Evolutionary conservation across 2,888 invertebrate species (phyloP).

Genomic region (Cosmia trapezina): DNA sequence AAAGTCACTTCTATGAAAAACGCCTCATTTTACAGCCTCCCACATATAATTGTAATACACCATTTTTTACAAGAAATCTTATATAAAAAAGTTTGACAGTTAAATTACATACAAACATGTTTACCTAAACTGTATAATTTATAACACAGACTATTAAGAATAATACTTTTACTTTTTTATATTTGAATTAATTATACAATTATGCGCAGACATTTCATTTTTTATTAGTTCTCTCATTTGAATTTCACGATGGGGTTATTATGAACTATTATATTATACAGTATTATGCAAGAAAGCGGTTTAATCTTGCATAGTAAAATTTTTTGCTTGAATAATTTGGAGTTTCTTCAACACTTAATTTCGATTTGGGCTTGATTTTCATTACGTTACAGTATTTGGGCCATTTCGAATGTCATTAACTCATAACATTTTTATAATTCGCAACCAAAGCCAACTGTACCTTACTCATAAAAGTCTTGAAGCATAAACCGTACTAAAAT

Average conservation of each 20-base stretch:
- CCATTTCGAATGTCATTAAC: neutral
- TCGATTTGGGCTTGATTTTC: neutral
- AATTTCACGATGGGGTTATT: slow-evolving; percentile 5
- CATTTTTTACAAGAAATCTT: slow-evolving; percentile 12
- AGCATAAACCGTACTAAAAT: slow-evolving; percentile 15
- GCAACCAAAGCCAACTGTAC: neutral
- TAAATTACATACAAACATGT: slow-evolving; percentile 9
- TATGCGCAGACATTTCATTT: slow-evolving; percentile 4
- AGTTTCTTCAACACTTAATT: neutral
- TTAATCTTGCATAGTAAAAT: slow-evolving; percentile 5
- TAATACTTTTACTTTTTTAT: slow-evolving; percentile 44
- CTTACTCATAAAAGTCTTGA: slow-evolving; percentile 9
- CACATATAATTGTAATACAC: slow-evolving; percentile 5
- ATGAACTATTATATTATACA: neutral
- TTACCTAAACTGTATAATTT: slow-evolving; percentile 4
- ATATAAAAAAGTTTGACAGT: slow-evolving; percentile 32
- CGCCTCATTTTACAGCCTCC: slow-evolving; percentile 4
- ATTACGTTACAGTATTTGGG: neutral
- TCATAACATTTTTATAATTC: neutral
- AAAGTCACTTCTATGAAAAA: neutral
- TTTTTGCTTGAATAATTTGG: neutral
- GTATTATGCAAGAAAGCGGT: slow-evolving; percentile 3
- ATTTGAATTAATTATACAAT: slow-evolving; percentile 5
- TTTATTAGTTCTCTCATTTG: slow-evolving; percentile 22
- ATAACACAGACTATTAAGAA: slow-evolving; percentile 45